A percentile compares a stretch with the other conserved stretches of the same genome.
Evolutionary conservation across 2,797 vertebrate species (phyloP).

Genomic region (Enteromius mattozi): DNA sequence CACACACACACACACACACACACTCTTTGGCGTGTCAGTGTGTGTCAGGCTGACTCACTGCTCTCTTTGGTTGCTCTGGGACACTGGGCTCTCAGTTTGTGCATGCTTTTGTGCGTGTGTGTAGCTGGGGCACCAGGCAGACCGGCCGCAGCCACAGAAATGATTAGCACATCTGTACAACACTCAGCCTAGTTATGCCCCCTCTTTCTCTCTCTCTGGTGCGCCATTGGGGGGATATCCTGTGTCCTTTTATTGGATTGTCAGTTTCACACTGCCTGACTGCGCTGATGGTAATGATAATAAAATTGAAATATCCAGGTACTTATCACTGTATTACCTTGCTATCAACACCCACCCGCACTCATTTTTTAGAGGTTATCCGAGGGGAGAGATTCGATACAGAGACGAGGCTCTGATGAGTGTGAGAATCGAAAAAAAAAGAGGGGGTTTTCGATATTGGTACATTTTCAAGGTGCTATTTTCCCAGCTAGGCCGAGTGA

Average conservation of each 20-base stretch:
- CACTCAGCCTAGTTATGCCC: constrained; percentile 59
- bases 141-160: constrained; percentile 58
- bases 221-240: constrained; percentile 70
- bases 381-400: constrained; percentile 61
- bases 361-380: constrained; percentile 73
- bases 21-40: constrained; percentile 52
- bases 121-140: constrained; percentile 53
- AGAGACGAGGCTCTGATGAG: constrained; percentile 54
- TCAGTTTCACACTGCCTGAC: constrained; percentile 72
- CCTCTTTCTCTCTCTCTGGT: constrained; percentile 34
- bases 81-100: constrained; percentile 54
- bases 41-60: constrained; percentile 60
- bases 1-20: constrained; percentile 2
- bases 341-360: constrained; percentile 78
- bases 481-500: constrained; percentile 57
- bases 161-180: constrained; percentile 64
- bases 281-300: constrained; percentile 79
- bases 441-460: constrained; percentile 61
- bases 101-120: constrained; percentile 44
- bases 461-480: constrained; percentile 70
- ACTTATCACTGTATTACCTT: constrained; percentile 81
- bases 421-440: constrained; percentile 47
- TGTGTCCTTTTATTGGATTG: constrained; percentile 81
- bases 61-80: constrained; percentile 51
- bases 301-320: constrained; percentile 83